Conservation (phyloP, 2,113 vertebrate genomes). For the Silurus meridionalis region DNA sequence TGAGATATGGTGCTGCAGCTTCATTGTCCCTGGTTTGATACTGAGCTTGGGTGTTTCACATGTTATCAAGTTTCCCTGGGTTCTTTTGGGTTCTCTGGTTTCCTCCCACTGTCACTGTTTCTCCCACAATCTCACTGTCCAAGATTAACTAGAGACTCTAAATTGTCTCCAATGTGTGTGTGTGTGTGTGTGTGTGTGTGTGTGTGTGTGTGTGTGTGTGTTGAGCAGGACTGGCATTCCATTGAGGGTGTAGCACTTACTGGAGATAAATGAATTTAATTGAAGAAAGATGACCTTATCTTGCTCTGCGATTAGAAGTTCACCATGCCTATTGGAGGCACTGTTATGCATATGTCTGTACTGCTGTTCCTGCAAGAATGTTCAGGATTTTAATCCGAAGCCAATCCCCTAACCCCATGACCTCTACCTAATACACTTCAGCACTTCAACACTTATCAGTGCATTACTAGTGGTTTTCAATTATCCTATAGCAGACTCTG, state of each 20-base stretch:
- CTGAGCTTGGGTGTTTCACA: background rate
- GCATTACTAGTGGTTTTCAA: background rate
- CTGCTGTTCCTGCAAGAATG: background rate
- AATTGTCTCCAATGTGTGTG: background rate
- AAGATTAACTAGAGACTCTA: background rate
- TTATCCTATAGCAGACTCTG: background rate
- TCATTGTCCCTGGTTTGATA: background rate
- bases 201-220: background rate
- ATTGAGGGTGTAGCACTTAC: background rate
- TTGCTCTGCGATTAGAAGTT: background rate
- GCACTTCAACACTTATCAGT: constrained; percentile 11
- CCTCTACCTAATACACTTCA: background rate
- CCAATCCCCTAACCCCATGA: background rate
- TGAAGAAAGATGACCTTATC: background rate
- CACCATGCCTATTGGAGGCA: background rate
- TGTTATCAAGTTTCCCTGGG: background rate
- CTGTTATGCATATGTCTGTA: background rate
- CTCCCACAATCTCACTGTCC: too few species aligned
- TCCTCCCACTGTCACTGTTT: too few species aligned
- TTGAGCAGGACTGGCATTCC: background rate
- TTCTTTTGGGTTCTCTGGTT: background rate
- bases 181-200: background rate
- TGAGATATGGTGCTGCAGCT: background rate
- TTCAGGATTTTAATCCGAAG: background rate
- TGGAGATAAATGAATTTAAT: background rate